Evolutionary conservation across 2,888 invertebrate genomes (phyloP).

Genomic region (Augochlorella aurata): DNA sequence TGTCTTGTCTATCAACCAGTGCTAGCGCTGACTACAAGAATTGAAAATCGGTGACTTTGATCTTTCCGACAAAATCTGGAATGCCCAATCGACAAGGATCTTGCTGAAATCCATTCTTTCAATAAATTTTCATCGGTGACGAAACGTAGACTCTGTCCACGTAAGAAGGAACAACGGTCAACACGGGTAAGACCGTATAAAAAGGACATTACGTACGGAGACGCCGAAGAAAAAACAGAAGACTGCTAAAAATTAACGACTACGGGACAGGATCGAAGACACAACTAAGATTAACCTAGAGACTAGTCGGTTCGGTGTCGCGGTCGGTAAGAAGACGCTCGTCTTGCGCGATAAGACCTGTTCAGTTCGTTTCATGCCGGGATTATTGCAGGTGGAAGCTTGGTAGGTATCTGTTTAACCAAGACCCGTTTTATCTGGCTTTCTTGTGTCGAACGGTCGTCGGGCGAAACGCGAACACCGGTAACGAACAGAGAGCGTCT

Average conservation of each 20-base stretch:
- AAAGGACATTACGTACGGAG: background rate
- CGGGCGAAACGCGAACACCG: background rate
- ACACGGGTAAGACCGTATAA: too few relatives aligned
- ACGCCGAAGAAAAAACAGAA: background rate
- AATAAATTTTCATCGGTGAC: too few relatives aligned
- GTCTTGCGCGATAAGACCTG: slow-evolving; percentile 45
- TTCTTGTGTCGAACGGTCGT: background rate
- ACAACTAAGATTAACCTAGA: background rate
- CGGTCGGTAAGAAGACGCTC: slow-evolving; percentile 61
- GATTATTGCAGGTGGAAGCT: slow-evolving; percentile 16
- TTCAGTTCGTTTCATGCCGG: slow-evolving; percentile 21
- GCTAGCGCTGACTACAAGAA: too few relatives aligned
- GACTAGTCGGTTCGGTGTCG: slow-evolving; percentile 14
- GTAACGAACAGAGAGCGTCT: background rate
- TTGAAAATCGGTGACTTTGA: too few relatives aligned
- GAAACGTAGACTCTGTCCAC: too few relatives aligned
- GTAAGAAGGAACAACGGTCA: too few relatives aligned
- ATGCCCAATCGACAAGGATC: too few relatives aligned
- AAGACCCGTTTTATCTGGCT: background rate
- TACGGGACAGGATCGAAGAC: background rate
- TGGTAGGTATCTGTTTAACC: slow-evolving; percentile 15
- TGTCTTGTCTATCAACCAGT: too few relatives aligned
- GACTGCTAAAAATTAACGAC: background rate
- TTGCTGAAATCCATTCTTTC: too few relatives aligned
- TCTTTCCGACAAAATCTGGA: too few relatives aligned